phyloP scores from a whole-genome alignment of 1,140 invertebrate genomes.

The Mizuhopecten yessoensis region DNA sequence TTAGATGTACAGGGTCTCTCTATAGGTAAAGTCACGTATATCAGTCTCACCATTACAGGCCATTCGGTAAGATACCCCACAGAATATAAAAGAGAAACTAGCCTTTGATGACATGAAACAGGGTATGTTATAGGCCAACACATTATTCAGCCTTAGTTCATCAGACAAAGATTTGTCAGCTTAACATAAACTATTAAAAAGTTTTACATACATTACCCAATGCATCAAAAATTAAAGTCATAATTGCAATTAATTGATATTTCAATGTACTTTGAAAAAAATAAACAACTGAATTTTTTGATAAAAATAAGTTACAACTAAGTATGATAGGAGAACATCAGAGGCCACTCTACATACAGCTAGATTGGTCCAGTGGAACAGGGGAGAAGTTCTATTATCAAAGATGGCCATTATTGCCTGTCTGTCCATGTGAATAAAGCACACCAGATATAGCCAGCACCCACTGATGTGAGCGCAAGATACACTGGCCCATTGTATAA shows the following conservation, averaged over 20 bases:
- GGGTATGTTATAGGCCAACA: too few species aligned
- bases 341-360: not conserved
- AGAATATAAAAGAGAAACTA: not conserved
- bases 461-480: not conserved
- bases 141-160: not conserved
- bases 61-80: not conserved
- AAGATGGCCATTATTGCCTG: not conserved
- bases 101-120: not conserved
- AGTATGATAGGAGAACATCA: not conserved
- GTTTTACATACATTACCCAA: too few species aligned
- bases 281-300: not conserved
- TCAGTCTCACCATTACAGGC: not conserved
- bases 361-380: not conserved
- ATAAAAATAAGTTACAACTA: too few species aligned
- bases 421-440: too few species aligned
- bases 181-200: not conserved
- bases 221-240: too few species aligned
- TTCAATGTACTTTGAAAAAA: not conserved
- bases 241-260: too few species aligned
- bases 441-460: not conserved
- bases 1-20: not conserved
- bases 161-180: not conserved
- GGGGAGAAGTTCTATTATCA: not conserved
- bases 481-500: not conserved
- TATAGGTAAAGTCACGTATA: too few species aligned